Evolutionary conservation across 2,888 invertebrate genomes (phyloP), one percentile per base, ranked within the genome.

Genomic region (Agrochola lota): DNA sequence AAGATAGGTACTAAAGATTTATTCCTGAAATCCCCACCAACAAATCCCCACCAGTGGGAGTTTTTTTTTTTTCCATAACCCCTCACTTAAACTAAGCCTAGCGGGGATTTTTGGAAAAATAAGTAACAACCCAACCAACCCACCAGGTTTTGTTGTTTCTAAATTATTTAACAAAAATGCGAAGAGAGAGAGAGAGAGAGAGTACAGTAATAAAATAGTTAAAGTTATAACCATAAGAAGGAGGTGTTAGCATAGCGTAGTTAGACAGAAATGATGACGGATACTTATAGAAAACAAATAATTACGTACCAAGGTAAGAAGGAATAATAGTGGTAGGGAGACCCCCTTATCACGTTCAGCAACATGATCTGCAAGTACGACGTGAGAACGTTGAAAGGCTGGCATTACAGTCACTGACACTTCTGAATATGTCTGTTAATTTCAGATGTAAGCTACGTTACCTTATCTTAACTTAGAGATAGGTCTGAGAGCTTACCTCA

Each of bases 301-400:
- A 59, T 49, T 52, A 59, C 40, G n/a, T 80, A 60, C 23, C 6
- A 52, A 52, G 30, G 35, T 35, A 68, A 8, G 15, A 9, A 23
- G 23, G 30, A 35, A 9, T 17, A 74, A 73, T 73, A 12, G 26
- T 40, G 69, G 62, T 52, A 76, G 64, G 57, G 40, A 46, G 63
- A 64, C 17, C 59, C n/a, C 70, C 62, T 59, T 57, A 59, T 67
- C 43, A 77, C 43, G 62, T 62, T 66, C 23, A 35, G 35, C 52
- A 59, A 15, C 7, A 81, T 74, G 74, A 78, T 75, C 46, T 66
- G 62, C 57, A 64, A 74, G 59, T 71, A 79, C 62, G 64, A 75
- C 52, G 57, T 35, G 55, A 49, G 73, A 69, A 64, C 60, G 17
- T 71, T 63, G 60, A 64, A 68, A 60, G 40, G 30, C 30, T 70